A percentile compares a stretch with the other conserved stretches of the same genome.
These are phyloP conservation scores for cattle (Bos taurus) DNA, from an alignment of 2,113 vertebrate genomes.

Conservation along the genomic window DNA sequence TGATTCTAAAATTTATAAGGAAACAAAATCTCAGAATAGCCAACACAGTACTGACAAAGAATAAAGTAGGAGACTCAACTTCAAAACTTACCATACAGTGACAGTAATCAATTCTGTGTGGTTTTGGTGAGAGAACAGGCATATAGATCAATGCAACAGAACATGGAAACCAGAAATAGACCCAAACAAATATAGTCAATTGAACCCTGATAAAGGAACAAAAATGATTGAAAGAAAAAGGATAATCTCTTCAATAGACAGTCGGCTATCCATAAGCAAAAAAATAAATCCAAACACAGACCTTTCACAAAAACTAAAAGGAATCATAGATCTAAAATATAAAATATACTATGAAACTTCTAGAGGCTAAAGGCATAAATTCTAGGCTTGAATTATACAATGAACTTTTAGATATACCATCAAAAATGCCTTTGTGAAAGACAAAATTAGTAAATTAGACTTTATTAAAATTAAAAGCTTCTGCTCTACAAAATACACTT, in stretches of 20 bases:
- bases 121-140: neutral
- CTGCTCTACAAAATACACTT: neutral
- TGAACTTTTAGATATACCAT: neutral
- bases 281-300: neutral
- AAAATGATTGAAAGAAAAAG: neutral
- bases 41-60: neutral
- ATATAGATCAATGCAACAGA: neutral
- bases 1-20: neutral
- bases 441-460: neutral
- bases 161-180: neutral
- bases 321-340: neutral
- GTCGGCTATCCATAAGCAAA: neutral
- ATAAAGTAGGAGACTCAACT: neutral
- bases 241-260: neutral
- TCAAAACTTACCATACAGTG: neutral
- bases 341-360: neutral
- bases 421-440: neutral
- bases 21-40: neutral
- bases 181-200: neutral
- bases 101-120: neutral
- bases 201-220: neutral
- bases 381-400: neutral
- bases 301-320: constrained; percentile 3
- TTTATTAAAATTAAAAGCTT: neutral
- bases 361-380: neutral